Evolutionary conservation across 2,888 invertebrate species (phyloP), one percentile per base, ranked within the genome.

Genomic region (Ochropleura leucogaster): DNA sequence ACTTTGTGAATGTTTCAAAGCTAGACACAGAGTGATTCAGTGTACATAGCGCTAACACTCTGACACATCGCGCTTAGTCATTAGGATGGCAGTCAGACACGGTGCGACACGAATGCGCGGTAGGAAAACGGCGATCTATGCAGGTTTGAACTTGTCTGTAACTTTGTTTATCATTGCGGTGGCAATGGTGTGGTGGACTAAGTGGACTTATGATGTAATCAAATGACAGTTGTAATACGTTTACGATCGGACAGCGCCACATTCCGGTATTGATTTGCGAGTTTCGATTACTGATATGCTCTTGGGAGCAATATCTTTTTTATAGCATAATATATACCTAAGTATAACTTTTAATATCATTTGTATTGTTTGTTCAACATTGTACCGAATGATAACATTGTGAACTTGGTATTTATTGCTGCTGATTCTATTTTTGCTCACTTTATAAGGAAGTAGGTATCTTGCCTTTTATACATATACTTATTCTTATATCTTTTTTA

Each of bases 81-180:
- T 75, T 72, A 47, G 49, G 49, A 68, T 67, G 63, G 57, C 49
- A 66, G 9, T 60, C 51, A n/a, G 66, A 72, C 80, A 74, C 76
- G 20, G 30, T 42, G 73, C 67, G 49, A 74, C 79, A 68, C 68
- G 59, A 71, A n/a, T 65, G 10, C 53, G 68, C 57, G 30, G 73
- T 30, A 72, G 88, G 82, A 89, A 88, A 85, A 86, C 85, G 59
- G 53, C 59, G 66, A 57, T 74, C 67, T 71, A 72, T 80, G 81
- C 90, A 90, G 72, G 90, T 90, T 82, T 82, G 66, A 83, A 90
- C 90, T 77, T 88, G 91, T 89, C 82, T 72, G 77, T 20, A 51
- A 30, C 30, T 40, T 40, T 40, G 40, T 57, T 68, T 83, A 83
- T 81, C 78, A 79, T 85, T 79, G 73, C 65, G 66, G 64, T 77